Evolutionary conservation across 2,888 invertebrate species (phyloP), one percentile per base, ranked within the genome.

Genomic region (Ceriagrion tenellum): DNA sequence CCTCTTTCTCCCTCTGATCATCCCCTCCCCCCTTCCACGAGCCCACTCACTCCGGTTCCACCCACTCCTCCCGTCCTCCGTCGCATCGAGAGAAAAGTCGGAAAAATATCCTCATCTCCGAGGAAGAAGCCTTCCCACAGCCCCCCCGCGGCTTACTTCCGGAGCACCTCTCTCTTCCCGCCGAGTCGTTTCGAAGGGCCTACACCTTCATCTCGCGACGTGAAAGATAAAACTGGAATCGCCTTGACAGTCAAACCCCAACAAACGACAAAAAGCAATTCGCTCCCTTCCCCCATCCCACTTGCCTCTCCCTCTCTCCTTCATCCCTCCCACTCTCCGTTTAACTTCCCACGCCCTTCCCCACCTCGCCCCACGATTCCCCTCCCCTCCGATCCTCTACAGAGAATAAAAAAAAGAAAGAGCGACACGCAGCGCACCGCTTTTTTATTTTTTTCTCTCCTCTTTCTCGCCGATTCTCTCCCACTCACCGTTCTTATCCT

Each of bases 241-340:
- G 69, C 93, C 93, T 93, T 93, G 93, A 93, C 93, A 93, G 93
- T 69, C 63, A 93, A 93, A 93, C 35, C 59, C 93, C 69, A 40
- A n/a, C 93, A 93, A 93, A 93, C 93, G 93, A 69, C 93, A 93
- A 93, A 93, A 93, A 69, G 93, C 93, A 40, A 93, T 93, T 93
- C 93, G 93, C 55, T 40, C 40, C 26, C 88, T n/a, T n/a, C 89
- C 89, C 23, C 55, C 47, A 3, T 6, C 47, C 89, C 89, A 1
- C 93, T 69, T 40, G 23, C 47, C 63, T 63, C 47, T 69, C 47
- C 23, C 26, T 47, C 4, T 13, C 56, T 16, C 26, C 90, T 30
- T 18, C 90, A 18, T 30, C 47, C 23, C 13, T 1, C 26, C 6
- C 55, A 13, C 55, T 2, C 10, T 18, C 47, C 18, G 2, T 26